Percentiles rank a stretch among this genome's conserved stretches.
Evolutionary conservation across 2,888 invertebrate species (phyloP).

Genomic region (Melanostoma scalare): DNA sequence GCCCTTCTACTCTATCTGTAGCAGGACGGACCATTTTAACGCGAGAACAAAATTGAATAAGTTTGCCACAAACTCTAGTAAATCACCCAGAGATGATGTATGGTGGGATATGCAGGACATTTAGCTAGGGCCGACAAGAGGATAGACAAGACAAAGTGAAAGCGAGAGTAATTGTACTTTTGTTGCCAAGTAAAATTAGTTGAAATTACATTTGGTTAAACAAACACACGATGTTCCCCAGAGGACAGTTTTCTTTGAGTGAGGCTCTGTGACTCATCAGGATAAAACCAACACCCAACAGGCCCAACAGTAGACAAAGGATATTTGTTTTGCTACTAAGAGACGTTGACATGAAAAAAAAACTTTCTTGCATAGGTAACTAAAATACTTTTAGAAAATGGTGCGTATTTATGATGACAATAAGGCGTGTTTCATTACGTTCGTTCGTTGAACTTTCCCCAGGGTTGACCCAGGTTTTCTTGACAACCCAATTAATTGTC

Average conservation of each 20-base stretch:
- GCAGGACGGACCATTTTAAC: constrained; percentile 50
- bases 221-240: constrained; percentile 50
- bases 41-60: constrained; percentile 70
- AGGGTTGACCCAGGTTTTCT: too few species aligned
- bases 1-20: background rate
- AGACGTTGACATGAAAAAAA: too few species aligned
- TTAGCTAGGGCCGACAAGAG: constrained; percentile 31
- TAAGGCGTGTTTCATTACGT: too few species aligned
- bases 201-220: constrained; percentile 57
- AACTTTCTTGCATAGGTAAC: too few species aligned
- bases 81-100: constrained; percentile 68
- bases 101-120: constrained; percentile 58
- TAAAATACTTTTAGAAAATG: too few species aligned
- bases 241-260: background rate
- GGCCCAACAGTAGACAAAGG: too few species aligned
- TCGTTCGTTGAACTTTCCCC: too few species aligned
- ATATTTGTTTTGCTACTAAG: too few species aligned
- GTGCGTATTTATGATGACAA: too few species aligned
- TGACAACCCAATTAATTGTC: too few species aligned
- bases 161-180: constrained; percentile 53
- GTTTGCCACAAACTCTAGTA: constrained; percentile 66
- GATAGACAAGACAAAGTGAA: constrained; percentile 30
- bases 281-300: too few species aligned
- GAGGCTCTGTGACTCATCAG: too few species aligned
- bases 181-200: constrained; percentile 62